Evolutionary conservation across 2,797 vertebrate genomes (phyloP), one percentile per base, ranked within the genome.

Genomic region (Pelobates cultripes): DNA sequence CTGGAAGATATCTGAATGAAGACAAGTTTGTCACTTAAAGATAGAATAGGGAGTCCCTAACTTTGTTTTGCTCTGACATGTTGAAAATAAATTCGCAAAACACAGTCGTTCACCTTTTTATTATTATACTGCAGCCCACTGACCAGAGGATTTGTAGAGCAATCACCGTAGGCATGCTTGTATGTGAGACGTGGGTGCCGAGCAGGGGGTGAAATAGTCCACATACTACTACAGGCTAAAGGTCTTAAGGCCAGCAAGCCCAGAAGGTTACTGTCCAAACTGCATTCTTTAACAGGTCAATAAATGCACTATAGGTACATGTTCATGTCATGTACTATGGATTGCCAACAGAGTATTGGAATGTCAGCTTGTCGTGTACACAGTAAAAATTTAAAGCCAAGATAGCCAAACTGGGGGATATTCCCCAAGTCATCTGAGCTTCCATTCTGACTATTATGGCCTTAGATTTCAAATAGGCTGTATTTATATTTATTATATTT

Each of bases 231-330:
- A 5, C 12, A 78, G 75, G 51, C 41, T 43, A 78, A 78, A 83
- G 75, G 81, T 78, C 81, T 74, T 61, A 67, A 61, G 72, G 69
- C 70, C 75, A 73, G 61, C 72, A 47, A 70, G 57, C 53, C 73
- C 17, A 61, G 55, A 64, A 70, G 73, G 73, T 53, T 51, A 70
- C 8, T 43, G 67, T 53, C 12, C 9, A 66, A 44, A 9, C 42
- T 45, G n/a, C 64, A 81, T 81, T 81, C 79, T 69, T 70, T 75
- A 42, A 51, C 66, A 51, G 55, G 7, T 41, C 9, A 28, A 61
- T 55, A 71, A 76, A 75, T 57, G 7, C 45, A 17, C 3, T 40
- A 40, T 10, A 53, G 1, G 15, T 28, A n/a, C 6, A 43, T 42
- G 4, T 68, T 3, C 7, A 55, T 73, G 10, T 55, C 3, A 43